Percentiles rank a stretch among this genome's conserved stretches.
Conservation (phyloP, 2,888 invertebrate species). For the Orchestes rusci region DNA sequence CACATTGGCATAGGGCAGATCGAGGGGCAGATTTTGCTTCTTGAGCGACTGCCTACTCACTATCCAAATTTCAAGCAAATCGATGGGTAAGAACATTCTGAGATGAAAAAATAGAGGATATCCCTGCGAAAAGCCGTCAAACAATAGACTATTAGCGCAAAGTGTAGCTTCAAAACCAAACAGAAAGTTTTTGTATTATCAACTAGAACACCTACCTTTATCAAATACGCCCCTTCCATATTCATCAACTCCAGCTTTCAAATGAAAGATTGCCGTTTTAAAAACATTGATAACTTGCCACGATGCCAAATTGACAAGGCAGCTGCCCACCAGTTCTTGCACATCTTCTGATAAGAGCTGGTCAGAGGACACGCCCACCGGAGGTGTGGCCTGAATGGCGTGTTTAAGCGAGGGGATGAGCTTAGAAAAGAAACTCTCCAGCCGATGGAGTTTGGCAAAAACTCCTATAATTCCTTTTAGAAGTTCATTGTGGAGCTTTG, state of each 20-base stretch:
- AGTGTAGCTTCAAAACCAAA: no score
- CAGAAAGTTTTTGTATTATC: no score
- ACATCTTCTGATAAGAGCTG: conserved; percentile 35
- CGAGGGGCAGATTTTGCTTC: no score
- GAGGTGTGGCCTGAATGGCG: conserved; percentile 12
- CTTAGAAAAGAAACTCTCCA: conserved; percentile 39
- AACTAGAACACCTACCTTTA: conserved; percentile 5
- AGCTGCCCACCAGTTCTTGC: conserved; percentile 34
- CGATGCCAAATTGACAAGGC: conserved; percentile 34
- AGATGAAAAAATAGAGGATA: no score
- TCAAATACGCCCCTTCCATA: conserved; percentile 6
- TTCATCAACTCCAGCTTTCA: conserved; percentile 31
- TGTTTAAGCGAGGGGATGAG: conserved; percentile 33
- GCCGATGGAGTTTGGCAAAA: conserved; percentile 38
- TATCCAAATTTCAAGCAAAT: no score
- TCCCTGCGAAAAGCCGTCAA: no score
- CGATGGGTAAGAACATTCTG: no score
- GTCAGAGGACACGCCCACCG: conserved; percentile 22
- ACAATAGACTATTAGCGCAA: no score
- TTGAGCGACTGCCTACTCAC: no score
- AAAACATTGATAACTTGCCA: conserved; percentile 40
- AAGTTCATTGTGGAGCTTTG: conserved; percentile 32
- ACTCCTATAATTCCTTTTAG: conserved; percentile 36
- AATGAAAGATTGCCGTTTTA: conserved; percentile 36
- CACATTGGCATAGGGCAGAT: no score